Percentiles rank a stretch among this genome's conserved stretches.
Evolutionary conservation across 1,140 invertebrate genomes (phyloP).

Genomic region (Trachymyrmex septentrionalis): DNA sequence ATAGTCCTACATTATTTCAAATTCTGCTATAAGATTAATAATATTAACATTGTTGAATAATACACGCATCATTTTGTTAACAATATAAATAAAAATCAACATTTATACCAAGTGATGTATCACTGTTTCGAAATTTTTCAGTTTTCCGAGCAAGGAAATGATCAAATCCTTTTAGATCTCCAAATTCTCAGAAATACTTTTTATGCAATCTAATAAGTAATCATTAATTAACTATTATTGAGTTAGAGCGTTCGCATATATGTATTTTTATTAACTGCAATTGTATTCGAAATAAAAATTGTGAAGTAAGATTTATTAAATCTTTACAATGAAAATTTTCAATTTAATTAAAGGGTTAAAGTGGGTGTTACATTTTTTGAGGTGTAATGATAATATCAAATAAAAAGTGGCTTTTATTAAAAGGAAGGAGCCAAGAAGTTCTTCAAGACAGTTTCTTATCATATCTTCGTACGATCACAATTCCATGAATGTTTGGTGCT

Average conservation of each 20-base stretch:
- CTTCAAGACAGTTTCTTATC: not conserved
- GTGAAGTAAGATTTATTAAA: slow-evolving; percentile 2
- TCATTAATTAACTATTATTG: slow-evolving; percentile 4
- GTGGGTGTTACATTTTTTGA: not conserved
- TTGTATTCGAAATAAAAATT: not conserved
- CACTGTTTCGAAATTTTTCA: slow-evolving; percentile 69
- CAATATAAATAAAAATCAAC: not conserved
- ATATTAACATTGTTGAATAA: not conserved
- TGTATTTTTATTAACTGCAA: slow-evolving; percentile 1
- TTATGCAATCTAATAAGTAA: not conserved
- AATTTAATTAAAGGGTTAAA: not conserved
- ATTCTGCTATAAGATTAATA: not conserved
- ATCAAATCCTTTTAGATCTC: not conserved
- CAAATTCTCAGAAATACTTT: slow-evolving; percentile 10
- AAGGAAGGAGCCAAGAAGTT: slow-evolving; percentile 14
- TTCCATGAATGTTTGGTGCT: slow-evolving; percentile 7
- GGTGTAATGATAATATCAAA: not conserved
- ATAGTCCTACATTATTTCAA: too few species aligned
- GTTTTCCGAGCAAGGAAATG: slow-evolving; percentile 65
- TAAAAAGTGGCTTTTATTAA: slow-evolving; percentile 26
- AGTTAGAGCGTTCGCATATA: not conserved
- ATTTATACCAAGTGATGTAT: not conserved
- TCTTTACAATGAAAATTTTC: not conserved
- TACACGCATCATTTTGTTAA: not conserved
- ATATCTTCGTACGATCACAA: slow-evolving; percentile 4